Percentiles rank a stretch among this genome's conserved stretches.
phyloP scores from a whole-genome alignment of 2,888 invertebrate species.

The Andricus quercusramuli region DNA sequence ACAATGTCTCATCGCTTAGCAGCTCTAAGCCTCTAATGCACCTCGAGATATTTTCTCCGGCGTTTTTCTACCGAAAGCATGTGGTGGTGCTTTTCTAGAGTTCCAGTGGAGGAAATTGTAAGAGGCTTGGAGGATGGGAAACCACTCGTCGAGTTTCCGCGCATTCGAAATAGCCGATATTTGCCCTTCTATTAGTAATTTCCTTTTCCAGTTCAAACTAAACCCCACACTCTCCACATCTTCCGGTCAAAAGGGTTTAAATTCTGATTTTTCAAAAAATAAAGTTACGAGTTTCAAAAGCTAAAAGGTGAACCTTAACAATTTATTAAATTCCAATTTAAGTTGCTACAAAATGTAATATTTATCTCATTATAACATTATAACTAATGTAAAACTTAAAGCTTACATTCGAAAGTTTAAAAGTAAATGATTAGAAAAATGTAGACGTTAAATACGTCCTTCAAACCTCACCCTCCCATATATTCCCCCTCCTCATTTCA shows the following conservation, averaged over 20 bases:
- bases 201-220: constrained; percentile 26
- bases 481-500: too few species aligned
- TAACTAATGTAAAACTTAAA: too few species aligned
- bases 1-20: constrained; percentile 37
- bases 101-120: constrained; percentile 13
- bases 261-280: background rate
- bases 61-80: constrained; percentile 16
- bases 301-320: too few species aligned
- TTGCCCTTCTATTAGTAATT: constrained; percentile 64
- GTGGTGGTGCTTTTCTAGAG: constrained; percentile 15
- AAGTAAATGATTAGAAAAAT: too few species aligned
- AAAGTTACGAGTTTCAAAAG: background rate
- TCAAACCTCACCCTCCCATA: too few species aligned
- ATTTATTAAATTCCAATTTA: background rate
- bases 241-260: background rate
- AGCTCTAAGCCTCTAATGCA: constrained; percentile 22
- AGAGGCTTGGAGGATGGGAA: constrained; percentile 14
- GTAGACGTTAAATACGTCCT: too few species aligned
- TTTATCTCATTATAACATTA: too few species aligned
- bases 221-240: background rate
- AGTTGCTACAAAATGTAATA: background rate
- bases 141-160: constrained; percentile 41
- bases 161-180: constrained; percentile 57
- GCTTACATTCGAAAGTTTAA: too few species aligned
- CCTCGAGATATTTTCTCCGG: background rate